These are phyloP conservation scores for Arion vulgaris DNA, from an alignment of 1,140 invertebrate genomes.

Conservation along the genomic window DNA sequence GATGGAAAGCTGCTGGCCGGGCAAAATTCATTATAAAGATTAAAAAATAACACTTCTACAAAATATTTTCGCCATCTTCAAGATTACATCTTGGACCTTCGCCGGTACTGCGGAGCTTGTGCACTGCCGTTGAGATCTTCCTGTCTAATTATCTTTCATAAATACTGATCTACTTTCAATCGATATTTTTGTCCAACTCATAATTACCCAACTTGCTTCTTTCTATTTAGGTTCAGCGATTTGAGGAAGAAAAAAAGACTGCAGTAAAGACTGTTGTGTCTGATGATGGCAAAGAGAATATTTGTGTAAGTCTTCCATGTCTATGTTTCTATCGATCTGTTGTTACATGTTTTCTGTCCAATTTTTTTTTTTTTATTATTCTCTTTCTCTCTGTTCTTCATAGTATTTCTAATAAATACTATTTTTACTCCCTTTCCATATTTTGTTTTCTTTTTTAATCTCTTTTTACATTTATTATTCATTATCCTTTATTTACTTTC, in stretches of 20 bases:
- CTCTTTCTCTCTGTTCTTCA: no score
- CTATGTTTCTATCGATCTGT: not conserved
- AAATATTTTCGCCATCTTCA: no score
- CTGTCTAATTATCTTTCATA: no score
- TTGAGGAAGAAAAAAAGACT: constrained; percentile 44
- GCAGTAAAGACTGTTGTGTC: not conserved
- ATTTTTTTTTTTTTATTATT: not conserved
- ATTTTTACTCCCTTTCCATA: not conserved
- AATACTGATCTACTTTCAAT: no score
- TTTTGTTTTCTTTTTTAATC: no score
- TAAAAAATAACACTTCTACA: no score
- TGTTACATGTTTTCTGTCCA: not conserved
- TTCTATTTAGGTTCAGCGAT: constrained; percentile 42
- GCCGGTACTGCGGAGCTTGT: no score
- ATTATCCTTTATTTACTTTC: not conserved
- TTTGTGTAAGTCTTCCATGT: constrained; percentile 28
- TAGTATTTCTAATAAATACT: not conserved
- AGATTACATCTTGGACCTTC: no score
- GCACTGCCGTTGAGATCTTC: no score
- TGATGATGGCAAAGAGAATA: constrained; percentile 45
- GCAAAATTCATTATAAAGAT: no score
- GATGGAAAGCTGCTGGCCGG: no score
- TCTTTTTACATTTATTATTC: not conserved
- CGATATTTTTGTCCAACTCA: no score
- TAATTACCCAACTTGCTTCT: not conserved